A percentile compares a stretch with the other conserved stretches of the same genome.
Evolutionary conservation across 2,113 vertebrate genomes (phyloP).

Genomic region (Tenrec ecaudatus): DNA sequence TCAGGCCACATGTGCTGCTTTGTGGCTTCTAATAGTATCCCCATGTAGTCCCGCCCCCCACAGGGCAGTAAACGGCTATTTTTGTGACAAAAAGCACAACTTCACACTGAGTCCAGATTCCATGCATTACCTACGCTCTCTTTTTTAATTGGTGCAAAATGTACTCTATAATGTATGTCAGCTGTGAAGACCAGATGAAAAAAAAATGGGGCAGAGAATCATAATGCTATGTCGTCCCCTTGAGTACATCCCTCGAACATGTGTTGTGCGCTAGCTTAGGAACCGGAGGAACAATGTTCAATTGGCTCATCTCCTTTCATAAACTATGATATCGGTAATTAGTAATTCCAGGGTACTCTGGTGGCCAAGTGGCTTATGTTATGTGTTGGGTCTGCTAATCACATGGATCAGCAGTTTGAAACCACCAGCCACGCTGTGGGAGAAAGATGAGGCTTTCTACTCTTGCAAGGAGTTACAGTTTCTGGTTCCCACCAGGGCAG

Average conservation of each 20-base stretch:
- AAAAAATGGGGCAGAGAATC: not conserved
- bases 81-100: conserved; percentile 41
- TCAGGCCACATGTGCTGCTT: not conserved
- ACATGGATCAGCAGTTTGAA: too few species aligned
- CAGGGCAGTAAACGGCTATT: not conserved
- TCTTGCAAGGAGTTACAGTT: too few species aligned
- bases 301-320: not conserved
- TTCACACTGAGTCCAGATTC: not conserved
- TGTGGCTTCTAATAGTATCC: not conserved
- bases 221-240: too few species aligned
- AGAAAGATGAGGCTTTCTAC: too few species aligned
- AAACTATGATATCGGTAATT: conserved; percentile 7
- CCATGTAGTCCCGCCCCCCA: accelerated
- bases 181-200: not conserved
- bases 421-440: too few species aligned
- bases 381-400: too few species aligned
- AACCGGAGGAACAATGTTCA: not conserved
- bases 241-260: not conserved
- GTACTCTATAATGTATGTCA: not conserved
- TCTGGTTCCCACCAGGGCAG: too few species aligned
- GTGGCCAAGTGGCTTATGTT: too few species aligned
- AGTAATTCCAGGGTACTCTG: too few species aligned
- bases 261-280: not conserved
- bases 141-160: conserved; percentile 3
- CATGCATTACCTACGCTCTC: not conserved